These are phyloP conservation scores for Ptiloglossa arizonensis DNA, from an alignment of 1,140 invertebrate species.

Conservation along the genomic window DNA sequence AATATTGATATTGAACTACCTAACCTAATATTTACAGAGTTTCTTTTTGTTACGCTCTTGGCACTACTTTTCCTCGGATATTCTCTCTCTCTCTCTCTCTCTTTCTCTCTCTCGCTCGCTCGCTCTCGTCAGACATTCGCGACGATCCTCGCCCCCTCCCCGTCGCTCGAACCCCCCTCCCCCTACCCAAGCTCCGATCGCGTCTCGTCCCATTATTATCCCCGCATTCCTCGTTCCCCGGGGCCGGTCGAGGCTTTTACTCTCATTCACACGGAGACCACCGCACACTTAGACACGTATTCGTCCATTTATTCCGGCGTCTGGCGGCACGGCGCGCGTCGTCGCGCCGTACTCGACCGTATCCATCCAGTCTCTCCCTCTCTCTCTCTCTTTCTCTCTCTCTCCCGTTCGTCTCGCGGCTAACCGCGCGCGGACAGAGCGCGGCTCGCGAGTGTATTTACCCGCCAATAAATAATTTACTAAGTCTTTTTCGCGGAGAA, in stretches of 20 bases:
- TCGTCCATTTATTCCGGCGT: slow-evolving; percentile 40
- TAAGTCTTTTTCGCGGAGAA: slow-evolving; percentile 76
- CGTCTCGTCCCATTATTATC: background rate
- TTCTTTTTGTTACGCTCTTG: slow-evolving; percentile 71
- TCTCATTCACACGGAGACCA: background rate
- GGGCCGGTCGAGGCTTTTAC: background rate
- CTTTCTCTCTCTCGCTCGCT: background rate
- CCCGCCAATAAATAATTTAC: slow-evolving; percentile 80
- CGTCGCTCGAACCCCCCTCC: too few relatives aligned
- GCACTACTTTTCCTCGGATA: slow-evolving; percentile 71
- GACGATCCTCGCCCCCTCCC: too few relatives aligned
- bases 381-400: slow-evolving; percentile 12
- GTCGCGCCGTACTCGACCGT: slow-evolving; percentile 39
- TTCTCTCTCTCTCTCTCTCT: slow-evolving; percentile 25
- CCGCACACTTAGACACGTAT: slow-evolving; percentile 7
- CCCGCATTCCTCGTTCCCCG: background rate
- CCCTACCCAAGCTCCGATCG: too few relatives aligned
- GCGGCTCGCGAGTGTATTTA: slow-evolving; percentile 43
- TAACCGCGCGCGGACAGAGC: slow-evolving; percentile 15
- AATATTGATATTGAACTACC: slow-evolving; percentile 81
- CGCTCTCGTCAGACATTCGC: too few relatives aligned
- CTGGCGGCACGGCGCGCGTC: slow-evolving; percentile 13
- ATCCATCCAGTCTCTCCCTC: slow-evolving; percentile 23
- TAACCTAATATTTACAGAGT: slow-evolving; percentile 80
- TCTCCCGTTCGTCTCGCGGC: slow-evolving; percentile 44